Conservation (phyloP, 2,113 vertebrate genomes). For the Dicerorhinus sumatrensis region DNA sequence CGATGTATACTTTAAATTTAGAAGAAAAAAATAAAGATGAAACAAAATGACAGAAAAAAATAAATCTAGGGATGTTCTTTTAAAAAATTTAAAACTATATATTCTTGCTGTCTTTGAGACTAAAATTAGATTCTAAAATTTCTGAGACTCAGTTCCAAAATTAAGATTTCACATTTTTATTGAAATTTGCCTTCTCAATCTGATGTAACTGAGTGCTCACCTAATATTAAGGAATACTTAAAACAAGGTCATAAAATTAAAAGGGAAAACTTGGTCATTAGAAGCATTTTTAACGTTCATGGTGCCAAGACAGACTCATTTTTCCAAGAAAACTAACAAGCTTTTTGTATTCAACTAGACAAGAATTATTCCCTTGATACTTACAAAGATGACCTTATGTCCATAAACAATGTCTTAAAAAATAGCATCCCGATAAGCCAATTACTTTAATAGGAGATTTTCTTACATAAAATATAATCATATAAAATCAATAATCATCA, state of each 20-base stretch:
- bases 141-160: neutral
- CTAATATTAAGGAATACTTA: neutral
- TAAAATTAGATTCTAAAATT: neutral
- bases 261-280: neutral
- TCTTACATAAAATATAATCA: neutral
- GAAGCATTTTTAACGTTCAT: neutral
- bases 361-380: neutral
- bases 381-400: neutral
- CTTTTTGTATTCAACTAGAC: neutral
- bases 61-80: neutral
- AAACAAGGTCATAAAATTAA: neutral
- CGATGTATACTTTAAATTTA: neutral
- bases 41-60: neutral
- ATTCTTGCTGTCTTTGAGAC: neutral
- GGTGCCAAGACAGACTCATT: neutral
- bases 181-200: neutral
- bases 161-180: neutral
- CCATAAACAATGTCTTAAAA: neutral
- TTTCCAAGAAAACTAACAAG: neutral
- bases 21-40: neutral
- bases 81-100: neutral
- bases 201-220: neutral
- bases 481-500: too few species aligned
- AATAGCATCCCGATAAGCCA: neutral
- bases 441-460: neutral